Conservation (phyloP, 2,888 invertebrate genomes). For the Oxyscelio sp. region DNA sequence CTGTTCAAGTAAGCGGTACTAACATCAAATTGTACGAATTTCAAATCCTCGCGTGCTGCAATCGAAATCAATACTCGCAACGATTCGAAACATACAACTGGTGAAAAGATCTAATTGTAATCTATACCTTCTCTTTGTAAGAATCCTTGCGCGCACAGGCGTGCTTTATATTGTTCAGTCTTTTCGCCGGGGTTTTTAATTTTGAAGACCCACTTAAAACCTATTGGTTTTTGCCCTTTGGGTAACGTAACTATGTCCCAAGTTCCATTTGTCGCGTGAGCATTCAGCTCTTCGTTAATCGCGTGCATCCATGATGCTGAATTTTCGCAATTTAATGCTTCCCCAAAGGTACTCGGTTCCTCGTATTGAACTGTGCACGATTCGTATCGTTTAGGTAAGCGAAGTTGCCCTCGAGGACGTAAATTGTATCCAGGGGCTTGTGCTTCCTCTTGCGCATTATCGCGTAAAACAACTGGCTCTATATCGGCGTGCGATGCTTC, state of each 20-base stretch:
- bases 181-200: slow-evolving; percentile 5
- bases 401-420: neutral
- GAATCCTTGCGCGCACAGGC: slow-evolving; percentile 46
- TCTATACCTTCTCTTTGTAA: slow-evolving; percentile 20
- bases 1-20: slow-evolving; percentile 44
- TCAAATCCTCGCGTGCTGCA: neutral
- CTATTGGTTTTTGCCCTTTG: slow-evolving; percentile 24
- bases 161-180: slow-evolving; percentile 19
- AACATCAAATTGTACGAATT: slow-evolving; percentile 34
- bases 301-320: slow-evolving; percentile 23
- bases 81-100: slow-evolving; percentile 4
- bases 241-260: slow-evolving; percentile 40
- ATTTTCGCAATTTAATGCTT: slow-evolving; percentile 16
- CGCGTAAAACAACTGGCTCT: neutral
- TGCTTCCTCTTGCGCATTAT: neutral
- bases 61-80: neutral
- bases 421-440: neutral
- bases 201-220: slow-evolving; percentile 42
- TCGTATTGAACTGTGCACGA: neutral
- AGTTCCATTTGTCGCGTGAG: slow-evolving; percentile 28
- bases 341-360: neutral
- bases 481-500: neutral
- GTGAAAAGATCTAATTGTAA: slow-evolving; percentile 29
- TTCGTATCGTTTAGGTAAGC: slow-evolving; percentile 2
- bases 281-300: slow-evolving; percentile 35